Evolutionary conservation across 2,888 invertebrate genomes (phyloP), one percentile per base, ranked within the genome.

Genomic region (Meiosimyza decipiens): DNA sequence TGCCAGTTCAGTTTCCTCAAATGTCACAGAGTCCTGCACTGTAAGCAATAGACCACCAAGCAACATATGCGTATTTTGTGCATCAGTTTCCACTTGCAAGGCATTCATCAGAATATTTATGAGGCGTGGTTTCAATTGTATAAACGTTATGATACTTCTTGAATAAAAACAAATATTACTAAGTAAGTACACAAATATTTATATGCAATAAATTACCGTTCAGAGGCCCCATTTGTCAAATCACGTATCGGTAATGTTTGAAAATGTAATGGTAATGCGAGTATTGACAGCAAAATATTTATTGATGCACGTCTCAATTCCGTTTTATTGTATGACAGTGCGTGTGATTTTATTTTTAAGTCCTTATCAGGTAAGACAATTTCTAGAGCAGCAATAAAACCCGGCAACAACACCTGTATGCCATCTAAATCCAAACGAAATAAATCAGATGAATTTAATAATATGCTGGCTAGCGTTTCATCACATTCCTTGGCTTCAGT

Each of bases 261-360:
- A 85, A 97, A 98, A 88, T 99, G 98, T 73, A 98, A 90, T 0
- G 99, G 99, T 82, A 99, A 90, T 18, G 95, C 94, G 75, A 99
- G 90, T 87, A 99, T 91, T 2, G 98, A 98, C 77, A 98, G 87
- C 28, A 99, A 89, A 69, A 98, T 90, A 82, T 97, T 95, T 75
- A 98, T 96, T 49, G 97, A 96, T 2, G 98, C 95, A 80, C 95
- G 92, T 75, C 99, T 90, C 73, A 99, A 88, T 82, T 95, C 95
- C 2, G 91, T 90, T 85, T 92, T 92, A 76, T 93, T 92, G 66
- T 84, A 84, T 22, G 78, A 74, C 77, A 92, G 90, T 73, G 89
- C 84, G 15, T 90, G 91, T 51, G 91, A 90, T 80, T 92, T 94
- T 62, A 96, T 88, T 85, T 92, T 93, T 11, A 93, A 88, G 82